Percentiles rank a stretch among this genome's conserved stretches.
phyloP scores from a whole-genome alignment of 2,113 vertebrate genomes.

The Piaya cayana region DNA sequence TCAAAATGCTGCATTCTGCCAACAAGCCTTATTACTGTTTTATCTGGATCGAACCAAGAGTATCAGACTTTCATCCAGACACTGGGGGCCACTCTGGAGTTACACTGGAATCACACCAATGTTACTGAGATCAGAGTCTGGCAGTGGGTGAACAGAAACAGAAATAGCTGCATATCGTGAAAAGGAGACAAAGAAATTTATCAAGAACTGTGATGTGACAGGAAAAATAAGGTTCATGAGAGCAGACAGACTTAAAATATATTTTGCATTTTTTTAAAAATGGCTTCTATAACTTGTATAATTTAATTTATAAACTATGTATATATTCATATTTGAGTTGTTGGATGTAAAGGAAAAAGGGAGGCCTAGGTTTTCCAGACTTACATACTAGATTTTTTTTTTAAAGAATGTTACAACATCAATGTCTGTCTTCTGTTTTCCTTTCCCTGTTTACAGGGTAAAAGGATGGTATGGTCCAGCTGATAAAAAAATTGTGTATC shows the following conservation, averaged over 20 bases:
- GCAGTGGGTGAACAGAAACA: slow-evolving; percentile 26
- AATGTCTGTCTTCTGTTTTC: neutral
- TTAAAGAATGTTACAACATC: neutral
- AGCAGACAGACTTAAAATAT: neutral
- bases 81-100: slow-evolving; percentile 56
- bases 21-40: slow-evolving; percentile 57
- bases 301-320: neutral
- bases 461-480: neutral
- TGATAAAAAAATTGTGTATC: neutral
- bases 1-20: slow-evolving; percentile 51
- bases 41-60: slow-evolving; percentile 31
- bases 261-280: neutral
- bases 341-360: neutral
- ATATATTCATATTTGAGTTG: neutral
- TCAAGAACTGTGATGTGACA: neutral
- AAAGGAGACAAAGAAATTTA: slow-evolving; percentile 43
- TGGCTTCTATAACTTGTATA: neutral
- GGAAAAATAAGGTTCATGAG: neutral
- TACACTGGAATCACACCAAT: slow-evolving; percentile 42
- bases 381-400: neutral
- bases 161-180: slow-evolving; percentile 33
- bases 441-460: neutral
- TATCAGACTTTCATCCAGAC: slow-evolving; percentile 45
- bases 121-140: slow-evolving; percentile 59
- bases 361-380: neutral